These are phyloP conservation scores for Amblyornis subalaris DNA, from an alignment of 2,113 vertebrate genomes.

Conservation along the genomic window DNA sequence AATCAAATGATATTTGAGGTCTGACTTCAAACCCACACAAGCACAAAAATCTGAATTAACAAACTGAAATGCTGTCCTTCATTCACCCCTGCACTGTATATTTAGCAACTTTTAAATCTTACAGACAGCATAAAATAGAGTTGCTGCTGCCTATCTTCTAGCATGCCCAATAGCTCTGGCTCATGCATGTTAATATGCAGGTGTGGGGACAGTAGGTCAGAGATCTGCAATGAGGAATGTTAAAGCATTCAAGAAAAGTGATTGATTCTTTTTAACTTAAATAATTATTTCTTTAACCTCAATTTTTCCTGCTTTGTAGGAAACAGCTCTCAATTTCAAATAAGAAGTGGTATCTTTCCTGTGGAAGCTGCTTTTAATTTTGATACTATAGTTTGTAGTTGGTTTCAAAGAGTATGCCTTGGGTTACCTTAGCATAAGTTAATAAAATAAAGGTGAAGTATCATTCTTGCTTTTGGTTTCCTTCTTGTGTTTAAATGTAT, in stretches of 20 bases:
- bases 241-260: background rate
- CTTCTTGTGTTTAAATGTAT: background rate
- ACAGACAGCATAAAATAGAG: background rate
- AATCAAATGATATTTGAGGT: constrained; percentile 15
- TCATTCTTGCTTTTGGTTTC: background rate
- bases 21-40: background rate
- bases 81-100: background rate
- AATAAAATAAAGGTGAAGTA: background rate
- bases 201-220: background rate
- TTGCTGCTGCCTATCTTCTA: background rate
- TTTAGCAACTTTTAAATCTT: background rate
- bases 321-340: background rate
- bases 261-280: background rate
- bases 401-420: background rate
- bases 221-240: background rate
- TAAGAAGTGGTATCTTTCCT: background rate
- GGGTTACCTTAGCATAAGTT: background rate
- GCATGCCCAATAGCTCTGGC: background rate
- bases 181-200: background rate
- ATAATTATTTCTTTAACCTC: background rate
- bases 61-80: constrained; percentile 10
- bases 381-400: background rate
- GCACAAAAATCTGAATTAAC: background rate
- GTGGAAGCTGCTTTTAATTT: background rate
- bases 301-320: background rate